Evolutionary conservation across 2,888 invertebrate genomes (phyloP).

Genomic region (Congeria kusceri): DNA sequence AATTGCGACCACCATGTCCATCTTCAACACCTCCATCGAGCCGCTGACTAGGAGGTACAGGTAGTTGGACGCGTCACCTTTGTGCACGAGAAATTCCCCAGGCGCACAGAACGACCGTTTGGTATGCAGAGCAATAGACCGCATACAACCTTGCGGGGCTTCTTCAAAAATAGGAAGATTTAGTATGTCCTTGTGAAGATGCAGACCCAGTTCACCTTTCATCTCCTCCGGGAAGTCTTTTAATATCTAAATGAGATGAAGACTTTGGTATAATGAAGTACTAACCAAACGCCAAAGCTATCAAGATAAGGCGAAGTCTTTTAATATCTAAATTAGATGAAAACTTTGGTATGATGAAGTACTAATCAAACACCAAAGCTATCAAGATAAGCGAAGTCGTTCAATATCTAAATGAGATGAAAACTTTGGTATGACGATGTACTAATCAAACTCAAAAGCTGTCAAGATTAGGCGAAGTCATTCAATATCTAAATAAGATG

Average conservation of each 20-base stretch:
- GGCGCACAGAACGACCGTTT: conserved; percentile 98
- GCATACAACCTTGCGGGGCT: conserved; percentile 97
- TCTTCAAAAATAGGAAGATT: conserved; percentile 97
- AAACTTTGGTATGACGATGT: too few species aligned
- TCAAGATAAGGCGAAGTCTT: too few species aligned
- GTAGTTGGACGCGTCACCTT: conserved; percentile 96
- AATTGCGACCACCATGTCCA: conserved; percentile 98
- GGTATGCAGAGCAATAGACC: conserved; percentile 95
- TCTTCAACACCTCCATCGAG: conserved; percentile 98
- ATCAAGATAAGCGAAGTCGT: too few species aligned
- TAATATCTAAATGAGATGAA: conserved; percentile 72
- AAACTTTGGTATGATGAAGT: too few species aligned
- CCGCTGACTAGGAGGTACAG: conserved; percentile 98
- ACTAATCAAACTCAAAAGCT: too few species aligned
- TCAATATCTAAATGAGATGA: too few species aligned
- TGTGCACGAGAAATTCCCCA: conserved; percentile 96
- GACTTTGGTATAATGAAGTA: too few species aligned
- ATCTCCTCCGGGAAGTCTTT: conserved; percentile 98
- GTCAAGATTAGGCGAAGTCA: too few species aligned
- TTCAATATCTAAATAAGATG: too few species aligned
- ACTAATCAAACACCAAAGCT: too few species aligned
- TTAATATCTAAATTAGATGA: too few species aligned
- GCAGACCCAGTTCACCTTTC: conserved; percentile 97
- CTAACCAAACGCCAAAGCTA: too few species aligned
- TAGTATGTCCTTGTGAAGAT: conserved; percentile 96